Base-by-base conservation (phyloP, 2,888 invertebrate species). In the Pristionchus arcanus region DNA sequence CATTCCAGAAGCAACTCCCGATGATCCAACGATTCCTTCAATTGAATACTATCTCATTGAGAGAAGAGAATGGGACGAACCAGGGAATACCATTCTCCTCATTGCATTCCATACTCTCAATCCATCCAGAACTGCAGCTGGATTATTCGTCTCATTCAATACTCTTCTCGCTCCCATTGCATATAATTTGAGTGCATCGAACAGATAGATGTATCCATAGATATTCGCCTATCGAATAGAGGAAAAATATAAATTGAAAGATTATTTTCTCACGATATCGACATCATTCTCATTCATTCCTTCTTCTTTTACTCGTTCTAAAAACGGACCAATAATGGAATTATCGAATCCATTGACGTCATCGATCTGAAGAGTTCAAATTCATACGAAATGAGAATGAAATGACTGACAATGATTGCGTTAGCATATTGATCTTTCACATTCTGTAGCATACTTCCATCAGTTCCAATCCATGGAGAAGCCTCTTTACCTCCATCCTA, bases 371-470 rank as follows among this genome's bases (percentile, higher is more conserved):
- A 49, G 28, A 34, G 34, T 2, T 25, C 1, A n/a, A 11, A n/a
- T n/a, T 34, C 4, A 15, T 16, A 71, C 19, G 31, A 34, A 0
- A 21, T 25, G 74, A 9, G 25, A 37, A 37, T 7, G 71, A 31
- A 28, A 25, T 49, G 15, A 28, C 81, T 81, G 9, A 81, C 81
- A 9, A 81, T 81, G 4, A 81, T 81, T 2, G 81, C 81, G 89
- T 94, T 94, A 15, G 93, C 92, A 90, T 94, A 94, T 87, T 93
- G 93, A 89, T 94, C 94, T 84, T 94, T 94, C 42, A 94, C 92
- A 85, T 95, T 94, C 86, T 95, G 94, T 49, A 94, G 91, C 91
- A 93, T 94, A 21, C 93, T 92, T 55, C 94, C 94, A 83, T 94
- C 94, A 16, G 93, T 88, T 55, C 94, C 94, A 28, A 93, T 93